These are phyloP conservation scores for Campoletis raptor DNA, from an alignment of 2,888 invertebrate genomes.

Conservation along the genomic window DNA sequence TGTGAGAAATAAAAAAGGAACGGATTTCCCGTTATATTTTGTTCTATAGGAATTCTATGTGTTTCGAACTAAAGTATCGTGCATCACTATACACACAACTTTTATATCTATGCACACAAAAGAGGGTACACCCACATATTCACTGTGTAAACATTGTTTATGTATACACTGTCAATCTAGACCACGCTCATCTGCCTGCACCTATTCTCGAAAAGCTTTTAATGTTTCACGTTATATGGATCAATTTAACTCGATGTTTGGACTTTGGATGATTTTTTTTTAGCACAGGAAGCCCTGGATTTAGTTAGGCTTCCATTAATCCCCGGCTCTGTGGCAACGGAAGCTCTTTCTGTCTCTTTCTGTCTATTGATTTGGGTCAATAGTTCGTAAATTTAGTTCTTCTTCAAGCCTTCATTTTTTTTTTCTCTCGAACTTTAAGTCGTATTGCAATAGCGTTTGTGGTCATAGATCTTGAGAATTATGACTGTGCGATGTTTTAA, in stretches of 20 bases:
- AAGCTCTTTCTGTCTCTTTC: conserved; percentile 6
- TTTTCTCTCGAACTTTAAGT: background rate
- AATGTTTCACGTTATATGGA: conserved; percentile 24
- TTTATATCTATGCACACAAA: background rate
- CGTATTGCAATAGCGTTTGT: conserved; percentile 4
- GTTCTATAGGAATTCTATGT: conserved; percentile 18
- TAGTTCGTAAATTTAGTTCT: conserved; percentile 21
- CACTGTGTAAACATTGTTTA: conserved; percentile 21
- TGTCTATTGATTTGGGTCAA: conserved; percentile 40
- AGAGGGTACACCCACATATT: background rate
- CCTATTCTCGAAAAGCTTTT: conserved; percentile 47
- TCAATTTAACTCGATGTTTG: conserved; percentile 27
- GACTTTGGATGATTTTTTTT: conserved; percentile 15
- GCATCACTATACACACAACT: conserved; percentile 15
- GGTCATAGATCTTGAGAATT: conserved; percentile 8
- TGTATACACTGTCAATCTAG: conserved; percentile 16
- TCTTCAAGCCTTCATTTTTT: background rate
- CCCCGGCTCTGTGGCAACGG: conserved; percentile 1
- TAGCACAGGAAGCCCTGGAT: conserved; percentile 40
- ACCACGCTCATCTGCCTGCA: conserved; percentile 1
- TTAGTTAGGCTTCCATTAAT: conserved; percentile 46
- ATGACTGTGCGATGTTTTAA: background rate
- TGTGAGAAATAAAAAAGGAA: conserved; percentile 1
- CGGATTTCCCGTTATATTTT: background rate
- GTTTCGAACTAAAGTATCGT: background rate